phyloP scores from a whole-genome alignment of 2,797 vertebrate genomes.

The Rhyacichthys aspro region DNA sequence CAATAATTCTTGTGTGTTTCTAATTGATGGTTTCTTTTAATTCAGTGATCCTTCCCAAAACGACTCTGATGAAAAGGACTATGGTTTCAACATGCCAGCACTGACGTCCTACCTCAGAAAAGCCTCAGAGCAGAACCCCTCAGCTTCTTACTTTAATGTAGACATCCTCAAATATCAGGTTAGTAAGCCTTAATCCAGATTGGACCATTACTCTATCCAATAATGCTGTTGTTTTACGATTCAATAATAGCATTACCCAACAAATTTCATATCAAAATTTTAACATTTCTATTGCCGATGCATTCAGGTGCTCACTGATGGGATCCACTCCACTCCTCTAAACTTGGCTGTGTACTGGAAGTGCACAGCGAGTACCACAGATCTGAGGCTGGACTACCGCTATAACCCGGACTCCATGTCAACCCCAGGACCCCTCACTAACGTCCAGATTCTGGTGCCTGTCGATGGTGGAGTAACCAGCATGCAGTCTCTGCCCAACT shows the following conservation, averaged over 20 bases:
- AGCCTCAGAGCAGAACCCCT: conserved; percentile 92
- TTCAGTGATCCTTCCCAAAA: conserved; percentile 92
- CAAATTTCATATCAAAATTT: background rate
- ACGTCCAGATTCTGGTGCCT: conserved; percentile 91
- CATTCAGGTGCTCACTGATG: conserved; percentile 91
- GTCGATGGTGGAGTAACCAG: conserved; percentile 91
- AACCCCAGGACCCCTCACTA: conserved; percentile 83
- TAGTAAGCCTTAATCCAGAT: conserved; percentile 17
- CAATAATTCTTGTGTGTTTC: conserved; percentile 31
- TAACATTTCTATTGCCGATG: conserved; percentile 15
- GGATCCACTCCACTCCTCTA: conserved; percentile 94
- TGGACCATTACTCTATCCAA: no score
- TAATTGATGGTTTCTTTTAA: conserved; percentile 40
- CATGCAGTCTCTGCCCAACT: conserved; percentile 93
- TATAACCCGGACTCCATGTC: conserved; percentile 96
- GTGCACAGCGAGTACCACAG: conserved; percentile 87
- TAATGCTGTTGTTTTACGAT: no score
- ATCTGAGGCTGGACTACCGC: conserved; percentile 93
- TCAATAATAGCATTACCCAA: no score
- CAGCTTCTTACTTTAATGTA: conserved; percentile 95
- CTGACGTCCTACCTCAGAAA: conserved; percentile 97
- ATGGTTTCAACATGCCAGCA: conserved; percentile 98
- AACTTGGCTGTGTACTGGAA: conserved; percentile 98
- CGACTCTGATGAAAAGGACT: conserved; percentile 91
- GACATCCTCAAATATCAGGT: conserved; percentile 98